Percentiles rank a stretch among this genome's conserved stretches.
Evolutionary conservation across 2,113 vertebrate genomes (phyloP).

Genomic region (Zapus hudsonius): DNA sequence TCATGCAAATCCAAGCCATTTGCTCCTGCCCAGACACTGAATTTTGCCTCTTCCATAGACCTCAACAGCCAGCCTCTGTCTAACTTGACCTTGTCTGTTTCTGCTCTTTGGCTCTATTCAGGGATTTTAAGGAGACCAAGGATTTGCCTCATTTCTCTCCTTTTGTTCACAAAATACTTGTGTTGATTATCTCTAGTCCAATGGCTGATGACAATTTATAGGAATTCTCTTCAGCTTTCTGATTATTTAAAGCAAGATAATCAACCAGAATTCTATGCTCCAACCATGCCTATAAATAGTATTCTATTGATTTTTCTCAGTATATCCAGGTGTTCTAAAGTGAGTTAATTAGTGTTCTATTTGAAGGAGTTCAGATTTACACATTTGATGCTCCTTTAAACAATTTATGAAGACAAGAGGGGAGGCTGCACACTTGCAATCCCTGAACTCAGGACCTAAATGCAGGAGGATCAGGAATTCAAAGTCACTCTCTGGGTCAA

Average conservation of each 20-base stretch:
- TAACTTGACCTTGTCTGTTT: background rate
- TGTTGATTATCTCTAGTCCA: background rate
- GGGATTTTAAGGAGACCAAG: background rate
- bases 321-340: background rate
- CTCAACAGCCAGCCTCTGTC: too few relatives aligned
- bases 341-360: background rate
- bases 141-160: background rate
- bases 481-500: background rate
- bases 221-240: background rate
- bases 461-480: background rate
- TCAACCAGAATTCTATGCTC: background rate
- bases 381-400: background rate
- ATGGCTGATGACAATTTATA: background rate
- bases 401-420: background rate
- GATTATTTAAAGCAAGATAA: background rate
- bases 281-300: background rate
- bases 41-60: background rate
- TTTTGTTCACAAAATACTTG: background rate
- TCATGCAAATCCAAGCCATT: background rate
- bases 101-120: background rate
- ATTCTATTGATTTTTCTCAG: background rate
- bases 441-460: background rate
- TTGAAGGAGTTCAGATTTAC: background rate
- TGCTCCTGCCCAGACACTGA: background rate
- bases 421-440: accelerated